These are phyloP conservation scores for Vultur gryphus DNA, from an alignment of 2,797 vertebrate genomes.

Conservation along the genomic window DNA sequence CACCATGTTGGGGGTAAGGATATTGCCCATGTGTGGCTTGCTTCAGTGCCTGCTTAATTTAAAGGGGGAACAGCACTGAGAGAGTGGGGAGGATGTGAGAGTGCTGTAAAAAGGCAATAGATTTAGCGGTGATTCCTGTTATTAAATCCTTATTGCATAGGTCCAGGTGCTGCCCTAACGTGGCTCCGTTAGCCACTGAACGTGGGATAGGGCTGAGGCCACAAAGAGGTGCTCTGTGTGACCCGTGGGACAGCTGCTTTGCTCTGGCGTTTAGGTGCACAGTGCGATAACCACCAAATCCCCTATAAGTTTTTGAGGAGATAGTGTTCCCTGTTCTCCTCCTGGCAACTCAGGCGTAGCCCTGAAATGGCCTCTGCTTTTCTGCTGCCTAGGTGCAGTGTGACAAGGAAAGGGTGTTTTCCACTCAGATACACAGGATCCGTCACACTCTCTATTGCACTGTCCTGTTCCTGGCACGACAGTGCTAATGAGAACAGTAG, in stretches of 20 bases:
- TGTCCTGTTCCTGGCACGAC: neutral
- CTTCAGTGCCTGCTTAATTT: neutral
- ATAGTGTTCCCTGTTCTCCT: neutral
- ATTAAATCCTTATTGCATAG: neutral
- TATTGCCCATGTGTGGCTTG: neutral
- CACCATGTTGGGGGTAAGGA: accelerated
- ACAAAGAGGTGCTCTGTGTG: neutral
- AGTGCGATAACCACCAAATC: neutral
- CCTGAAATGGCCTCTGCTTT: neutral
- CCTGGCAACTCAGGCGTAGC: neutral
- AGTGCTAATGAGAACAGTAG: neutral
- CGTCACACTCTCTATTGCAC: neutral
- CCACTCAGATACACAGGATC: neutral
- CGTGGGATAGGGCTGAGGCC: neutral
- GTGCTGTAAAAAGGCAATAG: neutral
- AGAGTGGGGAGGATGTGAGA: neutral
- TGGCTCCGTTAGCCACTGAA: neutral
- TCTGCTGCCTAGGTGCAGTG: neutral
- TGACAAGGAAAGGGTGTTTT: neutral
- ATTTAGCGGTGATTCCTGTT: neutral
- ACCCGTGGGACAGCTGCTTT: neutral
- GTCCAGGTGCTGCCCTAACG: neutral
- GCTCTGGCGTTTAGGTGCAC: neutral
- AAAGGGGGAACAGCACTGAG: neutral
- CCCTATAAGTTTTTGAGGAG: accelerated